phyloP scores from a whole-genome alignment of 2,888 invertebrate genomes.

The Chymomyza caudatula region DNA sequence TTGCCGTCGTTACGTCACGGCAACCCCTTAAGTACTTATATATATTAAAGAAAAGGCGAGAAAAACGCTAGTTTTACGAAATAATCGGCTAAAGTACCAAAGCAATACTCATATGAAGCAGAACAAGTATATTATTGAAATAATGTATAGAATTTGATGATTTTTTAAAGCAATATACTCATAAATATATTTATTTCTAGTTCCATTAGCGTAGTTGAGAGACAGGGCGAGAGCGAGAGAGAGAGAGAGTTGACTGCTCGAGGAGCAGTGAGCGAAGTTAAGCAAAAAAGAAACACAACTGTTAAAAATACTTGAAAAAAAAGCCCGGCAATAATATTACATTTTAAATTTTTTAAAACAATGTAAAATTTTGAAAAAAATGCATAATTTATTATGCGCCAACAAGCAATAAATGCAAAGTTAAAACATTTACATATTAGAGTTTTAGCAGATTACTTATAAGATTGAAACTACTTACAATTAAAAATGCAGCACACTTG shows the following conservation, averaged over 20 bases:
- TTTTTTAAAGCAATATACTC: conserved; percentile 14
- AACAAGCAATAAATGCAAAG: conserved; percentile 62
- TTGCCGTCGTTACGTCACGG: not conserved
- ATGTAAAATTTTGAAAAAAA: conserved; percentile 12
- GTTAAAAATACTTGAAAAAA: conserved; percentile 35
- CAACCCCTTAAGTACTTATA: not conserved
- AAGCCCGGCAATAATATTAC: conserved; percentile 62
- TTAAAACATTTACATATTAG: conserved; percentile 65
- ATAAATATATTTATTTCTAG: conserved; percentile 3
- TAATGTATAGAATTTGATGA: conserved; percentile 8
- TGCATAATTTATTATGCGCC: conserved; percentile 50
- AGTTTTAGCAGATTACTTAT: conserved; percentile 41
- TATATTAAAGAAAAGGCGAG: not conserved
- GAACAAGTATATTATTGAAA: not conserved
- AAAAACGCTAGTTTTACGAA: conserved; percentile 38
- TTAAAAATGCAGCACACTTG: conserved; percentile 60
- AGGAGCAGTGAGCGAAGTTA: not conserved
- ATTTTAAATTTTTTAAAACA: conserved; percentile 10
- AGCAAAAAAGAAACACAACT: conserved; percentile 1
- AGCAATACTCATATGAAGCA: conserved; percentile 76
- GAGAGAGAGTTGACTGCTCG: not conserved
- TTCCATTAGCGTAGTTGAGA: not conserved
- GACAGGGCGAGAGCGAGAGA: not conserved
- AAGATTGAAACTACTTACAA: conserved; percentile 69
- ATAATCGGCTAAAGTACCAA: conserved; percentile 78